Evolutionary conservation across 2,797 vertebrate species (phyloP), one percentile per base, ranked within the genome.

Genomic region (Apogon talboti): DNA sequence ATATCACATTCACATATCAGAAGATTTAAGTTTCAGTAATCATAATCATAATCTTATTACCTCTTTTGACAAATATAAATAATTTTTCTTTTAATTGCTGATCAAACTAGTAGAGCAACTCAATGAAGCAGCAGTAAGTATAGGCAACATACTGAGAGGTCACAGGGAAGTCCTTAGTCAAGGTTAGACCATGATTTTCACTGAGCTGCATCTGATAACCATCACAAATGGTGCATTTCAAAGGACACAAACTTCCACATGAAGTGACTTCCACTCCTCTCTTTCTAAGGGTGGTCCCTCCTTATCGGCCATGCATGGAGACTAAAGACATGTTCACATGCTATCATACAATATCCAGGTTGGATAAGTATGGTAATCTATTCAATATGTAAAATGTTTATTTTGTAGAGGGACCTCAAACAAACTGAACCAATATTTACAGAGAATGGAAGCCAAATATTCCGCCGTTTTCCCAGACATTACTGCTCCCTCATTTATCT

Each of bases 381-480:
- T 91, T 91, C 91, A 94, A 84, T 89, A 92, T 91, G 91, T 84
- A 89, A 92, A 85, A 87, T 78, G 89, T 92, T 93, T 94, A 88
- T 92, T 92, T 93, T 93, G 78, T 66, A 5, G 69, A 66, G 82
- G 74, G 87, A 83, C 84, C 86, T 90, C 82, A 87, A 91, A 92
- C 86, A 92, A 93, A 91, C 83, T 83, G 84, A 90, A 91, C 67
- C 88, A 93, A 93, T 94, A 94, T 94, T 94, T 93, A 90, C 81
- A 84, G 79, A 93, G 87, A 75, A 90, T 72, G 30, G 57, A 44
- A 33, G 92, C 91, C 92, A 94, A 92, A 88, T 84, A 87, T 81
- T 71, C 83, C 14, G 78, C 54, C 74, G 63, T 66, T 89, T 92
- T 92, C 91, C 93, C 92, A 92, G 90, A 87, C 86, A 78, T 89